Evolutionary conservation across 2,797 vertebrate genomes (phyloP).

Genomic region (Ceryle rudis): DNA sequence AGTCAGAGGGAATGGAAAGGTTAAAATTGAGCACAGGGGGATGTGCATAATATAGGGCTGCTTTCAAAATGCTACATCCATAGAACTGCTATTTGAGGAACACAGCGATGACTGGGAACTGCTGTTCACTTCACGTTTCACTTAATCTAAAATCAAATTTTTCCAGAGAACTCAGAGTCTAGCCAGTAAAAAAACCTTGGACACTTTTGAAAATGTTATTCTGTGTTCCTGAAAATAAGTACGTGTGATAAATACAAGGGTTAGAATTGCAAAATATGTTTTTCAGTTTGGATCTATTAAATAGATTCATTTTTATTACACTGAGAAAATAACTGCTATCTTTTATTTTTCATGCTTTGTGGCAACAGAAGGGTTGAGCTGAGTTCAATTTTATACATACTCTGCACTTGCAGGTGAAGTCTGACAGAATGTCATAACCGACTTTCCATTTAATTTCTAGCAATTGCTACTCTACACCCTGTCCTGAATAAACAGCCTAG

Average conservation of each 20-base stretch:
- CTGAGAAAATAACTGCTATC: not conserved
- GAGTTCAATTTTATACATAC: constrained; percentile 21
- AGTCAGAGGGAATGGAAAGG: not conserved
- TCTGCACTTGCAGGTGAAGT: constrained; percentile 22
- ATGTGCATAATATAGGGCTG: not conserved
- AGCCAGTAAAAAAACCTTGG: not conserved
- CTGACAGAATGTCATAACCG: constrained; percentile 36
- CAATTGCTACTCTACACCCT: not conserved
- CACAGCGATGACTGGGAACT: not conserved
- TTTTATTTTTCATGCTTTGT: not conserved
- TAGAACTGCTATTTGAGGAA: not conserved
- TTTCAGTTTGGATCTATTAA: not conserved
- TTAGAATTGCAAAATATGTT: not conserved
- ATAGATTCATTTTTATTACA: not conserved
- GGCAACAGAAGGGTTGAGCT: not conserved
- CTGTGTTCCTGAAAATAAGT: not conserved
- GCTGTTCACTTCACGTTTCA: not conserved
- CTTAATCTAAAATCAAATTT: not conserved
- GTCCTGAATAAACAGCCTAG: constrained; percentile 2
- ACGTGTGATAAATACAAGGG: not conserved
- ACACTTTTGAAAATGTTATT: not conserved
- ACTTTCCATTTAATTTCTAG: constrained; percentile 44
- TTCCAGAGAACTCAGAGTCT: not conserved
- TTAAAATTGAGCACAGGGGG: not conserved
- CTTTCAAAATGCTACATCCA: not conserved